Evolutionary conservation across 2,888 invertebrate species (phyloP).

Genomic region (Tetragonisca angustula): DNA sequence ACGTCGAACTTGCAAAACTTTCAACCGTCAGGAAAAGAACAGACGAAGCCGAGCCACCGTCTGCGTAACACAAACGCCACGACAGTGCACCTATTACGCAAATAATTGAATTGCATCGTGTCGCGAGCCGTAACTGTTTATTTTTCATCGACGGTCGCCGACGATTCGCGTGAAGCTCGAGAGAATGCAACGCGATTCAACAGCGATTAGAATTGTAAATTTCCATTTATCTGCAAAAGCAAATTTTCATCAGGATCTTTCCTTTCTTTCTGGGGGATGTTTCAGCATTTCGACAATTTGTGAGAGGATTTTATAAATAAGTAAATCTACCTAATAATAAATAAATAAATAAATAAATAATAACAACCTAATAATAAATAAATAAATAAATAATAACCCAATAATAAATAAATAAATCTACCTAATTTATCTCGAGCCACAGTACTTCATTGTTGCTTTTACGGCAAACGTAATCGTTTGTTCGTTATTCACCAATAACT

Average conservation of each 20-base stretch:
- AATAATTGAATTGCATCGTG: neutral
- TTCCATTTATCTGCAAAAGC: too few species aligned
- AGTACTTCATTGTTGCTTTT: neutral
- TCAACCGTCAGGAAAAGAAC: neutral
- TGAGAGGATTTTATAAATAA: too few species aligned
- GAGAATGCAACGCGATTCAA: neutral
- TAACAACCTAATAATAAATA: too few species aligned
- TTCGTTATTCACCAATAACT: neutral
- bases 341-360: too few species aligned
- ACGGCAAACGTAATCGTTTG: neutral
- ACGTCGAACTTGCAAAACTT: neutral
- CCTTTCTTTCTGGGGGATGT: too few species aligned
- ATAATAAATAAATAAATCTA: too few species aligned
- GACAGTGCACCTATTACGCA: neutral
- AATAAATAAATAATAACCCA: too few species aligned
- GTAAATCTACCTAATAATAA: neutral
- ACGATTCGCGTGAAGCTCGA: neutral
- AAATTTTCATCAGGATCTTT: too few species aligned
- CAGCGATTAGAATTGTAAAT: too few species aligned
- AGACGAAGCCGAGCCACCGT: neutral
- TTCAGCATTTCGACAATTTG: too few species aligned
- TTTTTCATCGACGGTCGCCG: neutral
- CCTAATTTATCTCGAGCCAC: conserved; percentile 5
- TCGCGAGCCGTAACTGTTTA: neutral
- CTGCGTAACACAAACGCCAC: neutral